Evolutionary conservation across 2,888 invertebrate species (phyloP), one percentile per base, ranked within the genome.

Genomic region (Cylindroiulus punctatus): DNA sequence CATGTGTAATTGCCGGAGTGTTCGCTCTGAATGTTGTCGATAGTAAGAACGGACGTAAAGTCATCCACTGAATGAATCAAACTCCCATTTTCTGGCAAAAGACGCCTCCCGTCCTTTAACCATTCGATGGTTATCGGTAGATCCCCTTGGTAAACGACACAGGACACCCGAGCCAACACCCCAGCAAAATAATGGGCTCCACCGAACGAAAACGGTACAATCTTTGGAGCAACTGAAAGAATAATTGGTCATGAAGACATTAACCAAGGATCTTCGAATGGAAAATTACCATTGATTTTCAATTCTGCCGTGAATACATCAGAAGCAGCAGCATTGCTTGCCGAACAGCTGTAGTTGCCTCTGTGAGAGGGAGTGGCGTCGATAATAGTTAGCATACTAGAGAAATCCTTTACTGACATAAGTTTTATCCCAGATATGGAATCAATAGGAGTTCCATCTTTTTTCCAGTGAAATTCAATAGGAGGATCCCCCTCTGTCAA

Each of bases 401-500:
- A 94, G 92, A 94, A 95, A 90, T 94, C 93, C 92, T 95, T 95
- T 76, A 88, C 88, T 44, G 89, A 88, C 40, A 88, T 84, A 26
- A 89, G 88, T 36, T 87, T 87, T 87, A 88, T 88, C 14, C 86
- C 85, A 81, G 42, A 57, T 40, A 86, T 76, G 84, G 81, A 84
- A 82, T 42, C 14, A 40, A 87, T 84, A 30, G 88, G 42, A 47
- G 36, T 42, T 44, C 94, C 95, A 92, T 96, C 95, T 93, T 95
- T 95, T 89, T 95, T 94, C 96, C 96, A 96, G 91, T 93, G 93
- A 91, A 96, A 94, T 90, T 93, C 93, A 89, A 96, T 92, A 89
- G 96, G 96, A 90, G 94, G 94, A 92, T 96, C 96, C 90, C 96
- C 95, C 90, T 94, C 93, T 91, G 94, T 94, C 90, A 95, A 94